Conservation (phyloP, 2,888 invertebrate genomes). For the Mamestra brassicae region DNA sequence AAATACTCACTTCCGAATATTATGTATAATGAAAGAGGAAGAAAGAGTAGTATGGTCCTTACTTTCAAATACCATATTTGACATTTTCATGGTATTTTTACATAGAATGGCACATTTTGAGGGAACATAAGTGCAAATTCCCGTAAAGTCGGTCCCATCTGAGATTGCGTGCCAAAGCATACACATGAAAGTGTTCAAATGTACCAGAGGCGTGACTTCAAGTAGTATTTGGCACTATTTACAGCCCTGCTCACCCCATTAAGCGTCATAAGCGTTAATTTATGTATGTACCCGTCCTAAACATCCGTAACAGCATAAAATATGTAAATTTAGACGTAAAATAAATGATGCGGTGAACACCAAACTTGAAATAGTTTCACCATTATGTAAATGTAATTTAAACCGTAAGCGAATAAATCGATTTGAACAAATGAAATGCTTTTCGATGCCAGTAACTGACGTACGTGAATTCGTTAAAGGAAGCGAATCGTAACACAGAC, state of each 20-base stretch:
- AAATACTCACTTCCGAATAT: no score
- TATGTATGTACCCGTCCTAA: constrained; percentile 21
- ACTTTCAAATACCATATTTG: constrained; percentile 1
- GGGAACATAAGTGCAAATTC: constrained; percentile 17
- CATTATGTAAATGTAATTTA: constrained; percentile 61
- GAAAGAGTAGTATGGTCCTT: background rate
- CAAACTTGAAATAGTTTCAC: constrained; percentile 50
- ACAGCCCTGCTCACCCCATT: constrained; percentile 38
- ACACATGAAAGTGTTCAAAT: constrained; percentile 38
- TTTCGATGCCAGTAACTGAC: constrained; percentile 38
- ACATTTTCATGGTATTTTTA: constrained; percentile 3
- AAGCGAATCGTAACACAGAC: constrained; percentile 5
- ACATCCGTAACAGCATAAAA: constrained; percentile 32
- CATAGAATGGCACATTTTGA: constrained; percentile 2
- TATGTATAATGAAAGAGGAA: no score
- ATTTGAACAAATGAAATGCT: constrained; percentile 56
- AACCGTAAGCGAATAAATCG: constrained; percentile 44
- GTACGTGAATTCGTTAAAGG: constrained; percentile 52
- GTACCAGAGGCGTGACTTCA: constrained; percentile 40
- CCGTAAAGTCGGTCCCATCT: background rate
- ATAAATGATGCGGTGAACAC: constrained; percentile 50
- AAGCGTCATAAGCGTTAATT: constrained; percentile 48
- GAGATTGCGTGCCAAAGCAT: constrained; percentile 44
- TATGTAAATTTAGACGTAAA: constrained; percentile 41
- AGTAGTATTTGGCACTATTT: constrained; percentile 46